These are phyloP conservation scores for Orius insidiosus DNA, from an alignment of 1,140 invertebrate species.

Conservation along the genomic window DNA sequence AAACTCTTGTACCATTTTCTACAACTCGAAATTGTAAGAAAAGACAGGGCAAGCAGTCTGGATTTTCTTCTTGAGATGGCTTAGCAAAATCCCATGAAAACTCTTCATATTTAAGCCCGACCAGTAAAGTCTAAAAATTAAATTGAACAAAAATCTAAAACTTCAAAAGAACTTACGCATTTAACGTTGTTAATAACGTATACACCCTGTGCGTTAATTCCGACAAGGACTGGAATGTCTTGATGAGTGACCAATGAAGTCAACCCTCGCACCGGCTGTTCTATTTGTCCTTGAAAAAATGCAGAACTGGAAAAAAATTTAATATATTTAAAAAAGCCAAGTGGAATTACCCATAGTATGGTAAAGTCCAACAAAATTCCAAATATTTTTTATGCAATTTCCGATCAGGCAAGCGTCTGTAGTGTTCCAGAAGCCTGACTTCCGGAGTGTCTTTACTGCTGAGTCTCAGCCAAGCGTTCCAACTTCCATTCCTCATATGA, in stretches of 20 bases:
- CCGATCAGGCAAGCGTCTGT: constrained; percentile 61
- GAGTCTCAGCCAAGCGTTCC: constrained; percentile 31
- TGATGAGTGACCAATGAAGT: constrained; percentile 69
- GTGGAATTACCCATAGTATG: constrained; percentile 63
- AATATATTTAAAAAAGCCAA: neutral
- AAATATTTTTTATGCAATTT: constrained; percentile 78
- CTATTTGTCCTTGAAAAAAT: constrained; percentile 78
- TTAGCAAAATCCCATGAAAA: constrained; percentile 78
- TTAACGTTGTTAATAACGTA: constrained; percentile 73
- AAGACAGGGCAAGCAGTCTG: constrained; percentile 73
- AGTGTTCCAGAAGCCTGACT: constrained; percentile 70
- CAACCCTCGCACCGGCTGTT: constrained; percentile 67
- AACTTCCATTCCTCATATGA: constrained; percentile 42
- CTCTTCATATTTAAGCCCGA: constrained; percentile 72
- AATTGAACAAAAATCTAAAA: constrained; percentile 10
- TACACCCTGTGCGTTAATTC: constrained; percentile 72
- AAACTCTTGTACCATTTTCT: constrained; percentile 66
- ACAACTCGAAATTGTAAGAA: constrained; percentile 76
- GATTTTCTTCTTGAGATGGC: constrained; percentile 64
- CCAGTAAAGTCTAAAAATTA: constrained; percentile 49
- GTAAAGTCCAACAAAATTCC: constrained; percentile 71
- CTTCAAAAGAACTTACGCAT: constrained; percentile 42
- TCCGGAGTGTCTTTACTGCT: constrained; percentile 75
- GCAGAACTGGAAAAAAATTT: constrained; percentile 39
- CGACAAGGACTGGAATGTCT: constrained; percentile 68